These are phyloP conservation scores for Chrysotoxum bicinctum DNA, from an alignment of 2,888 invertebrate species.

Conservation along the genomic window DNA sequence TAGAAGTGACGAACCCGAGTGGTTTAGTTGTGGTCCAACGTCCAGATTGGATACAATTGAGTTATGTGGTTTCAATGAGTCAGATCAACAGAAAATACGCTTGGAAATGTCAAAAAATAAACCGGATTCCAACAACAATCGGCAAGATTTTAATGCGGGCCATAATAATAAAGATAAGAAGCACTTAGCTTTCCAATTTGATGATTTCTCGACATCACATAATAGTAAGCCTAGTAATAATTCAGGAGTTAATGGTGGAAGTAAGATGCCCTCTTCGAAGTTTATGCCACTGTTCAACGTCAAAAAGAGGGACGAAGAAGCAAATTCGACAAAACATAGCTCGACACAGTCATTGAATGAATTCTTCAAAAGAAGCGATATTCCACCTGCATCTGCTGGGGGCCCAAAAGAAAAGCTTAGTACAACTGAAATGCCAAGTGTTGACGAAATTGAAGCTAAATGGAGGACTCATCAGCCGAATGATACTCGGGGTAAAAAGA, in stretches of 20 bases:
- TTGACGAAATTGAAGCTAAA: constrained; percentile 79
- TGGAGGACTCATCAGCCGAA: constrained; percentile 77
- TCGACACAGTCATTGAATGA: constrained; percentile 78
- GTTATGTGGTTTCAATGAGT: constrained; percentile 79
- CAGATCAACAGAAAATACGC: constrained; percentile 74
- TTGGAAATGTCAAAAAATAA: constrained; percentile 58
- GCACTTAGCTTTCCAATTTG: constrained; percentile 66
- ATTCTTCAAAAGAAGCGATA: constrained; percentile 76
- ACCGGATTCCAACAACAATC: constrained; percentile 54
- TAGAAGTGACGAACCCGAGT: constrained; percentile 79
- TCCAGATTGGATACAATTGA: constrained; percentile 80
- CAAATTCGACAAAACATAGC: neutral
- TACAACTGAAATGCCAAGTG: constrained; percentile 77
- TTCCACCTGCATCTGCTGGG: neutral
- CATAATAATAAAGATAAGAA: constrained; percentile 66
- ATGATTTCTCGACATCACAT: constrained; percentile 47
- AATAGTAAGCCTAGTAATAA: neutral
- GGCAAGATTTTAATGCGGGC: constrained; percentile 24
- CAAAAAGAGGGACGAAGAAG: constrained; percentile 37
- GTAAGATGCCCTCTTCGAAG: constrained; percentile 45
- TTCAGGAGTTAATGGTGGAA: neutral
- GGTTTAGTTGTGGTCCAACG: constrained; percentile 80
- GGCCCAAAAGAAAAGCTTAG: constrained; percentile 51
- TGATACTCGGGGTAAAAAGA: constrained; percentile 74
- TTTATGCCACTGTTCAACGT: constrained; percentile 56